Base-by-base conservation (phyloP, 2,113 vertebrate species). In the Hippoglossus stenolepis region DNA sequence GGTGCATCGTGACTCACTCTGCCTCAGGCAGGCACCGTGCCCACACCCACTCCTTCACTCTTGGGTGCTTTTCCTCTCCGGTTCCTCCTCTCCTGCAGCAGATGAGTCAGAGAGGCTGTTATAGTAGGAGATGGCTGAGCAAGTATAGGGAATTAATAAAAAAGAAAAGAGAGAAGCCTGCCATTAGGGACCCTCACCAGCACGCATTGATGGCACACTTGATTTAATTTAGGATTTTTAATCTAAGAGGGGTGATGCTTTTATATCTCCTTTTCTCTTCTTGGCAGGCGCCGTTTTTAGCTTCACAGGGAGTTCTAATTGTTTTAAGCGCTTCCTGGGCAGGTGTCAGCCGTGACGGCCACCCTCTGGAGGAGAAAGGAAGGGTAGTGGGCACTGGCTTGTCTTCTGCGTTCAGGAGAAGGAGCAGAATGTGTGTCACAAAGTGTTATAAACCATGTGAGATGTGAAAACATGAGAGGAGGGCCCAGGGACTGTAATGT, bases 31-130 rank as follows among this genome's bases (percentile, higher is more conserved):
- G 86, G 82, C 87, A 75, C 57, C 6, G 58, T 80, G 84, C 87
- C 85, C 85, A 84, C 81, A 85, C 83, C 77, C 73, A 24, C 63
- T 75, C 58, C 66, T 85, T 43, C 83, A 80, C 75, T 77, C 84
- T 53, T 38, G 74, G 88, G 86, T 88, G 85, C 87, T 84, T 77
- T 75, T 78, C 81, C 82, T 68, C 58, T 65, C 51, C 51, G 54
- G 20, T 68, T 68, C 83, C 77, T 58, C 72, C 75, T 73, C 82
- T 85, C 79, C 88, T 85, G 85, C 89, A 82, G 89, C 79, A 73
- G 89, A 90, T 93, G 90, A 93, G 86, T 92, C 91, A 93, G 74
- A 90, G 88, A 79, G 82, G 86, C 84, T 85, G 87, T 80, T 91
- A 90, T 86, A 89, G 85, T 85, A 85, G 67, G 70, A 78, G 71